Evolutionary conservation across 2,797 vertebrate genomes (phyloP), one percentile per base, ranked within the genome.

Genomic region (Thaleichthys pacificus): DNA sequence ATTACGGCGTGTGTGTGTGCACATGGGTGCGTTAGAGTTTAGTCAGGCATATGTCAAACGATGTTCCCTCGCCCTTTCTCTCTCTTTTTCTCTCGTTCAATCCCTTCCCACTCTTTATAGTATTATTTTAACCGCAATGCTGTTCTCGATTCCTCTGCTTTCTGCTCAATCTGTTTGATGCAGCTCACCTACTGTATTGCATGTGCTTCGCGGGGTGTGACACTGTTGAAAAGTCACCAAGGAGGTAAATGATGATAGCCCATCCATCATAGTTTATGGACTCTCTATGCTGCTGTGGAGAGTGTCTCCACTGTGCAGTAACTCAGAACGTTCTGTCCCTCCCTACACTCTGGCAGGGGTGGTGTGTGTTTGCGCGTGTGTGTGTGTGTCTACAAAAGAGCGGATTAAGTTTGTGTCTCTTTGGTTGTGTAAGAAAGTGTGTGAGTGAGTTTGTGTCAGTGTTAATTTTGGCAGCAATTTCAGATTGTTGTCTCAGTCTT

Each of bases 171-270:
- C 81, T 85, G 82, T 75, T 66, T 83, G 76, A 68, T 86, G 86
- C 70, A 76, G 75, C 83, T 87, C 75, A 79, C 82, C 86, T 85
- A 47, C 42, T 47, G 42, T 47, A 84, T 85, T 80, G 88, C 87
- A 86, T 86, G 88, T 86, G 90, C 86, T 83, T 86, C 84, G 84
- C 19, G 68, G 85, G 82, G 84, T 87, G 88, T 91, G 89, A 91
- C 88, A 91, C 88, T 87, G 88, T 88, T 91, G 89, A 91, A 85
- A 90, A 91, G 90, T 90, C 90, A 91, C 89, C 89, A 91, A 90
- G 91, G 88, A 89, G 90, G 89, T 91, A 91, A 91, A 91, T 89
- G 88, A 90, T 89, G 89, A 91, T 89, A 79, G 89, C 86, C 86
- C 87, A 91, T 90, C 89, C 90, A 90, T 91, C 89, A 90, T 87